Conservation (phyloP, 2,888 invertebrate genomes). For the Heliothis peltigera region DNA sequence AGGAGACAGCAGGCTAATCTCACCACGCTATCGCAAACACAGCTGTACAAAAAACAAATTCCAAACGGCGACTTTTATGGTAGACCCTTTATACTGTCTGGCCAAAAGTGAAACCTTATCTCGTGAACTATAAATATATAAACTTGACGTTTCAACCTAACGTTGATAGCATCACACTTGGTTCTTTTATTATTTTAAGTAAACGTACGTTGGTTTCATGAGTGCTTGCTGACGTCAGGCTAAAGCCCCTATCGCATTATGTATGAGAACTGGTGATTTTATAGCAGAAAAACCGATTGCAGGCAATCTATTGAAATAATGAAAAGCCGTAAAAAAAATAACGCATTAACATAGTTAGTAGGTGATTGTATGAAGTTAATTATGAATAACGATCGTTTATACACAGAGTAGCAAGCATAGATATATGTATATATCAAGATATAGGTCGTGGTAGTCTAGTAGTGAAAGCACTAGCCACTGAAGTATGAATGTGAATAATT, state of each 20-base stretch:
- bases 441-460: no score
- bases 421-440: no score
- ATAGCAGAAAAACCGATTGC: not conserved
- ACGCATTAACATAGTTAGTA: no score
- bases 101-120: constrained; percentile 58
- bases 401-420: no score
- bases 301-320: not conserved
- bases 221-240: constrained; percentile 2
- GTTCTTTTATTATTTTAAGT: constrained; percentile 29
- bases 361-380: no score
- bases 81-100: constrained; percentile 49
- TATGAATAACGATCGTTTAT: no score
- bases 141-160: constrained; percentile 50
- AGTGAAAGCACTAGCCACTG: no score
- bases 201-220: constrained; percentile 11
- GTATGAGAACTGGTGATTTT: no score
- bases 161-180: constrained; percentile 46
- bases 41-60: constrained; percentile 52
- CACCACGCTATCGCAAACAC: constrained; percentile 49
- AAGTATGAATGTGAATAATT: no score
- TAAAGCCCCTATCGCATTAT: not conserved
- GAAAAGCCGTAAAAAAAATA: not conserved
- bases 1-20: constrained; percentile 53
- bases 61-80: constrained; percentile 47
- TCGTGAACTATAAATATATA: constrained; percentile 50